These are phyloP conservation scores for Acanthiza pusilla DNA, from an alignment of 2,797 vertebrate species.

Conservation along the genomic window DNA sequence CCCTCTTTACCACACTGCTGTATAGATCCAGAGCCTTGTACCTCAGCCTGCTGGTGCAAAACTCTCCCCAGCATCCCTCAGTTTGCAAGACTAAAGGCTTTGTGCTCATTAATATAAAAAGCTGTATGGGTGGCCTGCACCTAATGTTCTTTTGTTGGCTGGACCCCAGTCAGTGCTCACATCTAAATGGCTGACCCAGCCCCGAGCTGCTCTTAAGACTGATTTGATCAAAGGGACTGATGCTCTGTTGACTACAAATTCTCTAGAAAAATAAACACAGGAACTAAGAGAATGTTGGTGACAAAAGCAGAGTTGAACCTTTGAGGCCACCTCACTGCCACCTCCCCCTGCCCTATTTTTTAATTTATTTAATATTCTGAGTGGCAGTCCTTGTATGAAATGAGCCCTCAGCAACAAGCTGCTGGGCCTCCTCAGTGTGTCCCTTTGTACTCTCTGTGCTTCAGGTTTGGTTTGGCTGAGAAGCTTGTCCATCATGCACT, in stretches of 20 bases:
- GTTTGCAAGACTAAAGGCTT: not conserved
- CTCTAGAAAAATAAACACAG: not conserved
- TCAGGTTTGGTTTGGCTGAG: not conserved
- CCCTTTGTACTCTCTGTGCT: not conserved
- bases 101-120: not conserved
- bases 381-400: not conserved
- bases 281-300: not conserved
- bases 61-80: not conserved
- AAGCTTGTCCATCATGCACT: not conserved
- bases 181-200: not conserved
- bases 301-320: not conserved
- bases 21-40: not conserved
- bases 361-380: not conserved
- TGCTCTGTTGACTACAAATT: not conserved
- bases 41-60: not conserved
- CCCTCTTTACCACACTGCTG: not conserved
- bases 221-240: not conserved
- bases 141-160: not conserved
- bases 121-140: not conserved
- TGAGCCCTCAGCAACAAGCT: not conserved
- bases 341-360: fast-evolving
- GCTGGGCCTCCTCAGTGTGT: not conserved
- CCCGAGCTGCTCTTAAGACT: not conserved
- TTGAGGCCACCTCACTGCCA: not conserved
- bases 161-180: not conserved